Conservation (phyloP, 1,140 invertebrate species). For the Helicoverpa armigera region DNA sequence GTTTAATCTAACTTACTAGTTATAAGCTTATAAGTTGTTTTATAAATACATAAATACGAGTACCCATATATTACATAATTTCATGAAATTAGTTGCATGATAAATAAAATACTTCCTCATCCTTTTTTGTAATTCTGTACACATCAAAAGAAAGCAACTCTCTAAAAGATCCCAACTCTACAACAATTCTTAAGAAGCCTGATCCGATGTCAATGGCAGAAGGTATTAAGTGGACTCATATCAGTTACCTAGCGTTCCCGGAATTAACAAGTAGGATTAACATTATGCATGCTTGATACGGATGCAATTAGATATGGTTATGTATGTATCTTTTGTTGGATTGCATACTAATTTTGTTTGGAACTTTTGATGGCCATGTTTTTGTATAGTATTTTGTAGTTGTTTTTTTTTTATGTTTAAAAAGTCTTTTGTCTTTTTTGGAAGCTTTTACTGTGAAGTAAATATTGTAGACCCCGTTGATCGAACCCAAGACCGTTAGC, state of each 20-base stretch:
- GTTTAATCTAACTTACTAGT: too few relatives aligned
- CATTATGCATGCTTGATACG: constrained; percentile 35
- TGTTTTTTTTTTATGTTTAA: not conserved
- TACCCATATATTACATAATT: too few relatives aligned
- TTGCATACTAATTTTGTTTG: constrained; percentile 37
- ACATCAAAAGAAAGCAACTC: too few relatives aligned
- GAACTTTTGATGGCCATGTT: not conserved
- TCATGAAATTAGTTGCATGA: too few relatives aligned
- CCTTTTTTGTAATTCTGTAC: too few relatives aligned
- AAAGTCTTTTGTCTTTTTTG: not conserved
- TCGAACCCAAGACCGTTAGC: too few relatives aligned
- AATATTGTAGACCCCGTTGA: too few relatives aligned
- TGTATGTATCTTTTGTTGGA: constrained; percentile 26
- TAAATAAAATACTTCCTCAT: too few relatives aligned
- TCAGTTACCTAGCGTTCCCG: constrained; percentile 10
- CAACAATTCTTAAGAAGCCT: not conserved
- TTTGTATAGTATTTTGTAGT: not conserved
- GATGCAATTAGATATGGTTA: constrained; percentile 46
- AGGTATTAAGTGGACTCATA: constrained; percentile 36
- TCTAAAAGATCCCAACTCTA: constrained; percentile 1
- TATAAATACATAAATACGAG: too few relatives aligned
- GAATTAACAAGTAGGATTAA: constrained; percentile 38
- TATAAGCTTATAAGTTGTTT: too few relatives aligned
- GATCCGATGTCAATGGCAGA: constrained; percentile 36
- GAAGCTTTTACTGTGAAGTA: too few relatives aligned